Evolutionary conservation across 2,113 vertebrate genomes (phyloP), one percentile per base, ranked within the genome.

Genomic region (Barnardius zonarius): DNA sequence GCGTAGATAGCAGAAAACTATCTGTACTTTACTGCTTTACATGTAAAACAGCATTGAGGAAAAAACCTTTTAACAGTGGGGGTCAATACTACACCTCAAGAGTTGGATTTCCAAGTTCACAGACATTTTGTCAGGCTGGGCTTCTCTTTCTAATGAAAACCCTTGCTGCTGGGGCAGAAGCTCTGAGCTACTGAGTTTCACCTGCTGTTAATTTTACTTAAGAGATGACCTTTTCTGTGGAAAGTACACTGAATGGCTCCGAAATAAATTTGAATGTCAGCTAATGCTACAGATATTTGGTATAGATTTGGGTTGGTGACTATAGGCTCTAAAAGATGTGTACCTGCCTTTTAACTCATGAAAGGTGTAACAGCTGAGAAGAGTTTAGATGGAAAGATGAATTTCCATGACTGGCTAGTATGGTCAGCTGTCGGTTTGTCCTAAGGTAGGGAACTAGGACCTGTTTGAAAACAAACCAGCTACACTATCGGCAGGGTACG

Each of bases 401-500:
- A 14, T 86, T 62, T 80, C 30, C 5, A 4, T 64, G 35, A 11
- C 31, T 3, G 3, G 41, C 62, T 9, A 25, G 24, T 78, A 27
- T 59, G 33, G 17, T 62, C 49, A 70, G 22, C 20, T 69, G 30
- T 46, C 0, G 2, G 20, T 75, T 88, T 75, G n/a, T 54, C 17
- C 17, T 69, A 10, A 24, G 33, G 13, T 11, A 18, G 55, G 35
- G 16, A 81, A 10, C 27, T 30, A 51, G 16, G 31, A 49, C 8
- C 12, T n/a, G 15, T 46, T 79, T 51, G 61, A 44, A 84, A 86
- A 75, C 17, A 70, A 67, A 14, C 7, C 8, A 52, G 25, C 43
- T 22, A 3, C 0, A 2, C 33, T 79, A 1, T 76, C 0, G 1
- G 5, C 33, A 49, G 25, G 27, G 17, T 31, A 30, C 16, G 28